Conservation (phyloP, 2,888 invertebrate genomes). For the Dryobotodes eremita region DNA sequence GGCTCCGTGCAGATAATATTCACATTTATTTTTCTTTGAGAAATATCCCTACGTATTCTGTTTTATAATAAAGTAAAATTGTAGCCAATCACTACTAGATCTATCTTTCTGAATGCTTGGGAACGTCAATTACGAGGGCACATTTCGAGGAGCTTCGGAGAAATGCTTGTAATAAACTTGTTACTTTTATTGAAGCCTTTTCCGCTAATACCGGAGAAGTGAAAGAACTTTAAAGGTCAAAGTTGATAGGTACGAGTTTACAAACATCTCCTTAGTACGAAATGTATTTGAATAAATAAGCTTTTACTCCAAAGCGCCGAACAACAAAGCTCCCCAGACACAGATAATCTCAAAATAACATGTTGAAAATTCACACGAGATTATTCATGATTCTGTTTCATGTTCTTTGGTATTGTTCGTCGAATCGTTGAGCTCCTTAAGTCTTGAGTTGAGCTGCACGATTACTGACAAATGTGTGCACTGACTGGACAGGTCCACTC, state of each 20-base stretch:
- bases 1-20: background rate
- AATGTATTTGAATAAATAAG: background rate
- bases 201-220: background rate
- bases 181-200: background rate
- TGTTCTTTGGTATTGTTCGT: no score
- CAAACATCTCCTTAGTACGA: background rate
- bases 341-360: constrained; percentile 8
- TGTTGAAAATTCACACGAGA: constrained; percentile 5
- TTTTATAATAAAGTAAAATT: background rate
- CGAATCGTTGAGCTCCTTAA: no score
- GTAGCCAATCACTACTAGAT: background rate
- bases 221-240: background rate
- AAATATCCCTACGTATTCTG: background rate
- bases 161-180: constrained; percentile 9
- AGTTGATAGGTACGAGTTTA: background rate
- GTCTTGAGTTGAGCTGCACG: no score
- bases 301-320: constrained; percentile 1
- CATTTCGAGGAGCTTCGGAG: background rate
- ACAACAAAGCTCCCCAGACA: constrained; percentile 5
- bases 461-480: no score
- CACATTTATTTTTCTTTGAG: no score
- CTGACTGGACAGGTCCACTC: no score
- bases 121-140: constrained; percentile 1
- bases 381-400: no score
- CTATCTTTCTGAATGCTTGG: constrained; percentile 20